phyloP scores from a whole-genome alignment of 1,140 invertebrate species.

The Lysiphlebus fabarum region DNA sequence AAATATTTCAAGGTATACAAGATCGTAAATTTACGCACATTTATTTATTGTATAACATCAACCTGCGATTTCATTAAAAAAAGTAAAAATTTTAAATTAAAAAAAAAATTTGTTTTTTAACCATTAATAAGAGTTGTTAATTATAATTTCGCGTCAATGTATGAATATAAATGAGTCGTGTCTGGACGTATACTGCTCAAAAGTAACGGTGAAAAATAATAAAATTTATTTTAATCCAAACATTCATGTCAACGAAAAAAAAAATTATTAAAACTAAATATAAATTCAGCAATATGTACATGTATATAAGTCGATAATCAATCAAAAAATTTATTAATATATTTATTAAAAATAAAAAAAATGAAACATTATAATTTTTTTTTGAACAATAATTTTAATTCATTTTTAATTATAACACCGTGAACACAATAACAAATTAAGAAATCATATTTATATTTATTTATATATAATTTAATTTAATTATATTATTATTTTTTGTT shows the following conservation, averaged over 20 bases:
- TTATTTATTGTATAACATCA: background rate
- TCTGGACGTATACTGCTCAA: slow-evolving; percentile 1
- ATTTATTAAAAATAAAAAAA: background rate
- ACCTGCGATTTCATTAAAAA: background rate
- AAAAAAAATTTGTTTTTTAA: background rate
- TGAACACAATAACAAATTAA: too few relatives aligned
- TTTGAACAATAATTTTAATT: too few relatives aligned
- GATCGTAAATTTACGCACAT: too few relatives aligned
- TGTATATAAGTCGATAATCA: too few relatives aligned
- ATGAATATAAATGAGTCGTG: slow-evolving; percentile 8
- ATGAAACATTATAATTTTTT: too few relatives aligned
- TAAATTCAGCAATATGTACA: too few relatives aligned
- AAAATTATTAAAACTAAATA: too few relatives aligned
- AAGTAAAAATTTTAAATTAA: background rate
- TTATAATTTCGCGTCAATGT: background rate
- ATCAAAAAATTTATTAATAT: background rate
- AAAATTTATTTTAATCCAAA: background rate
- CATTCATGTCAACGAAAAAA: too few relatives aligned
- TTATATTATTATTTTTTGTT: too few relatives aligned
- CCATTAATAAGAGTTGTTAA: slow-evolving; percentile 10
- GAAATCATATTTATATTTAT: too few relatives aligned
- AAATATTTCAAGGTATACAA: background rate
- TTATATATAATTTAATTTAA: too few relatives aligned
- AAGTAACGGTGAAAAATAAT: slow-evolving; percentile 6
- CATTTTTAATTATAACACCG: too few relatives aligned